Conservation (phyloP, 1,140 invertebrate species). For the Bombus affinis region DNA sequence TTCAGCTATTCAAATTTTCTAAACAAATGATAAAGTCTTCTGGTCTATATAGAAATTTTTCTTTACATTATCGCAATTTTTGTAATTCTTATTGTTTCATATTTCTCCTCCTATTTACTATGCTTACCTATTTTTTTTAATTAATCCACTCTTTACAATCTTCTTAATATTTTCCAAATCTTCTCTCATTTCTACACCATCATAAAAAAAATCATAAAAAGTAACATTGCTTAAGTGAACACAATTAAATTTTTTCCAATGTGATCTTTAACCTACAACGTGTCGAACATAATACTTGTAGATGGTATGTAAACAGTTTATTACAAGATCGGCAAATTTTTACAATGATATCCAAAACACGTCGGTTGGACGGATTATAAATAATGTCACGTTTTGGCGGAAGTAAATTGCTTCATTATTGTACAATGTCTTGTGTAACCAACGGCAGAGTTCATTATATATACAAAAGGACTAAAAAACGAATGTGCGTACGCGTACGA, state of each 20-base stretch:
- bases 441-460: slow-evolving; percentile 21
- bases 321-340: slow-evolving; percentile 58
- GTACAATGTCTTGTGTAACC: slow-evolving; percentile 39
- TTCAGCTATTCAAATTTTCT: too few species aligned
- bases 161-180: background rate
- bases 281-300: background rate
- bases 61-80: too few species aligned
- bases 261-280: background rate
- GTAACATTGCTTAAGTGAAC: too few species aligned
- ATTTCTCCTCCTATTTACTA: background rate
- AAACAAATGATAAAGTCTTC: too few species aligned
- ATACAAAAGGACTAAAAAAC: slow-evolving; percentile 43
- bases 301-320: slow-evolving; percentile 23
- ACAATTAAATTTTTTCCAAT: background rate
- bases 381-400: slow-evolving; percentile 52
- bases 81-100: background rate
- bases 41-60: too few species aligned
- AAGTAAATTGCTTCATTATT: slow-evolving; percentile 58
- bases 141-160: background rate
- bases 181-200: background rate
- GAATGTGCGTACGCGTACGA: slow-evolving; percentile 19
- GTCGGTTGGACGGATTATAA: slow-evolving; percentile 49
- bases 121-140: too few species aligned
- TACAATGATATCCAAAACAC: slow-evolving; percentile 50
- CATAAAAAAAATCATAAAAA: too few species aligned